phyloP scores from a whole-genome alignment of 2,113 vertebrate genomes.

The Tetrax tetrax region DNA sequence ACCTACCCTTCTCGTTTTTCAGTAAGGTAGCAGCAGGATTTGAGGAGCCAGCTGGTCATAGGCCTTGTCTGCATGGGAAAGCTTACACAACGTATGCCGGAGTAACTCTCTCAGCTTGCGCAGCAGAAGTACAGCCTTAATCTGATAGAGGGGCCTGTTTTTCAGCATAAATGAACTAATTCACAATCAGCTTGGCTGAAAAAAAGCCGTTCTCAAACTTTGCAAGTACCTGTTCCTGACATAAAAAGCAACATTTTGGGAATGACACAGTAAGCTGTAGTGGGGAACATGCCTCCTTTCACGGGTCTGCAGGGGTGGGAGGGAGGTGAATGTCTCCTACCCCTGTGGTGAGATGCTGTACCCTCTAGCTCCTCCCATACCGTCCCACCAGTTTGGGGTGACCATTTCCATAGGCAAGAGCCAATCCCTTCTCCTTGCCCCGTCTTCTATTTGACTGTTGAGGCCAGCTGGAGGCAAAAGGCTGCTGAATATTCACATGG shows the following conservation, averaged over 20 bases:
- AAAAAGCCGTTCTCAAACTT: not conserved
- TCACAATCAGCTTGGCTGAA: not conserved
- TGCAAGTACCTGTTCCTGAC: not conserved
- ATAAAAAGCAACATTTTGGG: not conserved
- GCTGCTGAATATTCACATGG: not conserved
- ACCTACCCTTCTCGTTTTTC: not conserved
- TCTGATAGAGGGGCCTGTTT: not conserved
- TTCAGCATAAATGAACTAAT: not conserved
- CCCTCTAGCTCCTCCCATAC: not conserved
- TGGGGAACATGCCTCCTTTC: rapidly evolving
- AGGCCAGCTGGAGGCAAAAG: not conserved
- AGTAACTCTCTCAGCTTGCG: not conserved
- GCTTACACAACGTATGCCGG: not conserved
- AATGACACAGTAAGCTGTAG: rapidly evolving
- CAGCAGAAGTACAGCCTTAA: not conserved
- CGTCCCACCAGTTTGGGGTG: not conserved
- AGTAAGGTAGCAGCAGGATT: not conserved
- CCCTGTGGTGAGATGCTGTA: not conserved
- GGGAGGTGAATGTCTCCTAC: not conserved
- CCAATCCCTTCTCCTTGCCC: not conserved
- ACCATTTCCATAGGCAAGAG: not conserved
- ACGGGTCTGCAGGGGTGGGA: rapidly evolving
- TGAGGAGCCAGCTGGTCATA: not conserved
- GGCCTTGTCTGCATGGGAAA: not conserved
- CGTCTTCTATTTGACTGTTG: not conserved